Conservation (phyloP, 1,140 invertebrate species). For the Cardiocondyla obscurior region DNA sequence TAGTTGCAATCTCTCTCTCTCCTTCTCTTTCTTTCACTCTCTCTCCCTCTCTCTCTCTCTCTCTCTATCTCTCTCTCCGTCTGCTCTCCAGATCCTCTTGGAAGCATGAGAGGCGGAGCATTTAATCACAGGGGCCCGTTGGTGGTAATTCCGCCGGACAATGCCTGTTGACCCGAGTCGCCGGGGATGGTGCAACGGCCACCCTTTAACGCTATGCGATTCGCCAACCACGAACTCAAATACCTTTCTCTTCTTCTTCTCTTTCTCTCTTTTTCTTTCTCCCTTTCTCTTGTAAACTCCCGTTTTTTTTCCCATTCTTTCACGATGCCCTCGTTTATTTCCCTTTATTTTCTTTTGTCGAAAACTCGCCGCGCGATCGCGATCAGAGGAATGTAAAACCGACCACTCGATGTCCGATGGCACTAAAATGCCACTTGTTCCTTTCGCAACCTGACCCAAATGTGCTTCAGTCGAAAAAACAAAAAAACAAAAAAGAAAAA, state of each 20-base stretch:
- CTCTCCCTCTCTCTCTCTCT: neutral
- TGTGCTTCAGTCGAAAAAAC: neutral
- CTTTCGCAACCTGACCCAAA: neutral
- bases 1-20: neutral
- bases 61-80: slow-evolving; percentile 7
- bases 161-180: slow-evolving; percentile 72
- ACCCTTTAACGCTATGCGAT: slow-evolving; percentile 70
- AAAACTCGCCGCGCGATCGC: neutral
- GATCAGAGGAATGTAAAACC: neutral
- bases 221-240: slow-evolving; percentile 22
- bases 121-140: slow-evolving; percentile 77
- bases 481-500: neutral
- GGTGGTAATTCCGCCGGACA: slow-evolving; percentile 76
- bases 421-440: neutral
- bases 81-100: slow-evolving; percentile 34
- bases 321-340: neutral
- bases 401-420: neutral
- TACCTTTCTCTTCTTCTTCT: slow-evolving; percentile 1
- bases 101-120: slow-evolving; percentile 49
- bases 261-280: neutral
- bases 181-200: slow-evolving; percentile 57
- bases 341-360: neutral
- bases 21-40: neutral
- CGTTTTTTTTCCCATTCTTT: neutral
- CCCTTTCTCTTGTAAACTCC: neutral